Conservation (phyloP, 2,888 invertebrate species). For the Thymelicus acteon region DNA sequence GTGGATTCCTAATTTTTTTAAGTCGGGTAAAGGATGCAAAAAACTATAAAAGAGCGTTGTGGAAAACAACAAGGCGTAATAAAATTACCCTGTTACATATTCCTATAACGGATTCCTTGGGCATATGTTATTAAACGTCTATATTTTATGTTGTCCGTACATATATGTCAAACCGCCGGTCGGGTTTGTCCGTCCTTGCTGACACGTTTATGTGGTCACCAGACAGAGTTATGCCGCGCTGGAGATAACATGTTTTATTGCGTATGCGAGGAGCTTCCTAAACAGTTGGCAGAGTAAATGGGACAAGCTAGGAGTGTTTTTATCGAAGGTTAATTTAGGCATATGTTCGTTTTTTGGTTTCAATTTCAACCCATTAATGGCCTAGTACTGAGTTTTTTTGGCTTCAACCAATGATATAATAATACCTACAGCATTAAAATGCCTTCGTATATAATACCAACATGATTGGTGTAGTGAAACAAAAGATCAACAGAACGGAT, state of each 20-base stretch:
- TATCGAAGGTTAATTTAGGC: not conserved
- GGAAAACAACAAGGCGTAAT: conserved; percentile 28
- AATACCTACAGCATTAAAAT: too few species aligned
- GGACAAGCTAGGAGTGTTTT: not conserved
- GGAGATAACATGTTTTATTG: conserved; percentile 9
- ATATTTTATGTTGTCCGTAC: conserved; percentile 10
- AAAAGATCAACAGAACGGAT: too few species aligned
- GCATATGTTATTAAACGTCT: conserved; percentile 24
- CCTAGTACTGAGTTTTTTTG: too few species aligned
- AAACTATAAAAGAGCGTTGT: not conserved
- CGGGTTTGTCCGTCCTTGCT: conserved; percentile 7
- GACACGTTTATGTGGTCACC: conserved; percentile 27
- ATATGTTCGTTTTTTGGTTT: too few species aligned
- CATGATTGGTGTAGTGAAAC: too few species aligned
- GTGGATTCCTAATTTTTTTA: too few species aligned
- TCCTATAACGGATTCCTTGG: conserved; percentile 24
- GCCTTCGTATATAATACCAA: too few species aligned
- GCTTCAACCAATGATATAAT: too few species aligned
- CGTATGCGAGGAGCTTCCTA: conserved; percentile 26
- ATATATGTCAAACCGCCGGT: not conserved
- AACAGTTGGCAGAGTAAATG: conserved; percentile 1
- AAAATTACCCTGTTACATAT: conserved; percentile 39
- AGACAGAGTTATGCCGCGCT: conserved; percentile 26
- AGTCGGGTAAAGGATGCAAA: too few species aligned
- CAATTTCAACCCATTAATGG: too few species aligned